Percentiles rank a stretch among this genome's conserved stretches.
Evolutionary conservation across 2,888 invertebrate genomes (phyloP).

Genomic region (Andrena praecox): DNA sequence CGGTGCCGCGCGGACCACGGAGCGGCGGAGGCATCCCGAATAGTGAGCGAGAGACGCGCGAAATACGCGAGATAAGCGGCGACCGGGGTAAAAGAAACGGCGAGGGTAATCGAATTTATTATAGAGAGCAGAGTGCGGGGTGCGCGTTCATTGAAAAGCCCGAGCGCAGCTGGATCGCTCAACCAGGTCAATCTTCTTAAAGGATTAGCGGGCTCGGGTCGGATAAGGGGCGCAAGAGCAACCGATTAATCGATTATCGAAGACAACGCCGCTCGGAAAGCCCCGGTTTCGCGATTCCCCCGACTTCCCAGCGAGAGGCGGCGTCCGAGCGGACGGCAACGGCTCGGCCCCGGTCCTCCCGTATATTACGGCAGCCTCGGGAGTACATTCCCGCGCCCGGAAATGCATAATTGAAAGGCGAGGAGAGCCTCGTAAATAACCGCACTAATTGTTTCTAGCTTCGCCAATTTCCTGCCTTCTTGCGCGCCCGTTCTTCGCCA

Average conservation of each 20-base stretch:
- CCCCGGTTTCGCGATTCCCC: slow-evolving; percentile 19
- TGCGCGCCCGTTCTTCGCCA: slow-evolving; percentile 10
- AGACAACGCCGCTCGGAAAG: slow-evolving; percentile 55
- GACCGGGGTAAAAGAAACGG: neutral
- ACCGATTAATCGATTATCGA: slow-evolving; percentile 63
- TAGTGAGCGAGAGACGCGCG: too few species aligned
- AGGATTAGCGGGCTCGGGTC: slow-evolving; percentile 52
- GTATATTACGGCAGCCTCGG: slow-evolving; percentile 45
- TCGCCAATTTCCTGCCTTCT: slow-evolving; percentile 78
- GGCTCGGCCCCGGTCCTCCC: neutral
- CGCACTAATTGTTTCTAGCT: slow-evolving; percentile 81
- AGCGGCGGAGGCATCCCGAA: too few species aligned
- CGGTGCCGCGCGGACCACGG: neutral
- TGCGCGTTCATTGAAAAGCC: slow-evolving; percentile 42
- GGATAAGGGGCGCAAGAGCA: slow-evolving; percentile 57
- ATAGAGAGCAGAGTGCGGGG: neutral
- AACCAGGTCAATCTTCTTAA: slow-evolving; percentile 60
- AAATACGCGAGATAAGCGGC: neutral
- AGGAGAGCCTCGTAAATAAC: slow-evolving; percentile 79
- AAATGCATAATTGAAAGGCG: slow-evolving; percentile 81
- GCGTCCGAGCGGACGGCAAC: neutral
- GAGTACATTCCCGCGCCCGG: slow-evolving; percentile 78
- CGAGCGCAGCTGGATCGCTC: slow-evolving; percentile 51
- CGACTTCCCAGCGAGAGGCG: neutral
- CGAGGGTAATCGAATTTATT: neutral